phyloP scores from a whole-genome alignment of 2,888 invertebrate species.

The Luperina nickerlii region DNA sequence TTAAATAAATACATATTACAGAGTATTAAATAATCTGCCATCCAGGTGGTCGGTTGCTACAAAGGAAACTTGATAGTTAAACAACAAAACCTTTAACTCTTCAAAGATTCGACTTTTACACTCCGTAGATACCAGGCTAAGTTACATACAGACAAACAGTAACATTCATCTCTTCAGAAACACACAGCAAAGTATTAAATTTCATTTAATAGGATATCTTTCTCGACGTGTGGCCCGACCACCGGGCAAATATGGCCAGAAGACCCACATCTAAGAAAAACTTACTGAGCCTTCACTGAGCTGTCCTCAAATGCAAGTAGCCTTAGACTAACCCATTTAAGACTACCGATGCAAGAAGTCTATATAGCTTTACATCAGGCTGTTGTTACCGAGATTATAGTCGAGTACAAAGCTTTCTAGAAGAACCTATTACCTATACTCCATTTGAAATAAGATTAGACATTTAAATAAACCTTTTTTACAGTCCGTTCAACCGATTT shows the following conservation, averaged over 20 bases:
- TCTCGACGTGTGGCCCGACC: conserved; percentile 40
- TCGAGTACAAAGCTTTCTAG: not conserved
- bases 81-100: not conserved
- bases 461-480: no score
- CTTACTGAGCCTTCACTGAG: not conserved
- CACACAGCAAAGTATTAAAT: conserved; percentile 54
- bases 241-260: conserved; percentile 12
- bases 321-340: not conserved
- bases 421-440: not conserved
- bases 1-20: no score
- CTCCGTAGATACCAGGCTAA: not conserved
- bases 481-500: no score
- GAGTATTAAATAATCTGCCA: no score
- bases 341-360: not conserved
- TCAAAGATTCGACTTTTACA: not conserved
- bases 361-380: no score
- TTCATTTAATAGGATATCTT: conserved; percentile 55
- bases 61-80: not conserved
- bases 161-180: conserved; percentile 49
- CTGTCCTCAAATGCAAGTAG: not conserved
- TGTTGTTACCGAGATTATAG: not conserved
- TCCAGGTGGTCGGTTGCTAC: not conserved
- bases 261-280: conserved; percentile 5
- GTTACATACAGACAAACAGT: conserved; percentile 28
- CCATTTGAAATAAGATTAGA: no score